Evolutionary conservation across 2,888 invertebrate genomes (phyloP).

Genomic region (Miltochrista miniata): DNA sequence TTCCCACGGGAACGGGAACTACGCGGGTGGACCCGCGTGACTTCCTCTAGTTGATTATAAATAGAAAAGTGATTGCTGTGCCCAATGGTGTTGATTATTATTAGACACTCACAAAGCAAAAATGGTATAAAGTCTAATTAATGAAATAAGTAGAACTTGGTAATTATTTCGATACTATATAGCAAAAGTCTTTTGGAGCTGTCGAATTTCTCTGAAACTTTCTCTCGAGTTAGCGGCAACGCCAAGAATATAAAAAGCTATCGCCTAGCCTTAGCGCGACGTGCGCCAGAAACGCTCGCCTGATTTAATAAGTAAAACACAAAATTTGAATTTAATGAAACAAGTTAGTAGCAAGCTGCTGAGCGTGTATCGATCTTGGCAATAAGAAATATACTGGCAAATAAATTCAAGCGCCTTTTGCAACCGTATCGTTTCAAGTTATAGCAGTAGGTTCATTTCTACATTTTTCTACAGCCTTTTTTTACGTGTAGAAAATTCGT

Average conservation of each 20-base stretch:
- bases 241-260: constrained; percentile 72
- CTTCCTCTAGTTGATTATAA: too few species aligned
- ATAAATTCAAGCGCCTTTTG: constrained; percentile 21
- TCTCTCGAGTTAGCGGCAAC: constrained; percentile 43
- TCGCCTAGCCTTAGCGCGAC: constrained; percentile 49
- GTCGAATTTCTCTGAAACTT: constrained; percentile 45
- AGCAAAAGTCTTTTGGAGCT: constrained; percentile 40
- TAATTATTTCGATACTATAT: constrained; percentile 44
- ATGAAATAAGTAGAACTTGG: constrained; percentile 38
- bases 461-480: too few species aligned
- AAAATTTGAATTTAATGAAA: constrained; percentile 85
- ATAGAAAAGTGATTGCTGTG: too few species aligned
- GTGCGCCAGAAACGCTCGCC: constrained; percentile 67
- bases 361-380: constrained; percentile 73
- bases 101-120: too few species aligned
- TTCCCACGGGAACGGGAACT: too few species aligned
- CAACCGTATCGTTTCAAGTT: constrained; percentile 25
- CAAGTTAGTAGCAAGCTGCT: constrained; percentile 80
- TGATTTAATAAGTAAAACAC: constrained; percentile 84
- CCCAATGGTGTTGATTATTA: too few species aligned
- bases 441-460: neutral
- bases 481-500: too few species aligned
- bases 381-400: constrained; percentile 53
- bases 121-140: constrained; percentile 21
- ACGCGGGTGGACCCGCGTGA: too few species aligned